These are phyloP conservation scores for Eufriesea mexicana DNA, from an alignment of 1,140 invertebrate species.

Conservation along the genomic window DNA sequence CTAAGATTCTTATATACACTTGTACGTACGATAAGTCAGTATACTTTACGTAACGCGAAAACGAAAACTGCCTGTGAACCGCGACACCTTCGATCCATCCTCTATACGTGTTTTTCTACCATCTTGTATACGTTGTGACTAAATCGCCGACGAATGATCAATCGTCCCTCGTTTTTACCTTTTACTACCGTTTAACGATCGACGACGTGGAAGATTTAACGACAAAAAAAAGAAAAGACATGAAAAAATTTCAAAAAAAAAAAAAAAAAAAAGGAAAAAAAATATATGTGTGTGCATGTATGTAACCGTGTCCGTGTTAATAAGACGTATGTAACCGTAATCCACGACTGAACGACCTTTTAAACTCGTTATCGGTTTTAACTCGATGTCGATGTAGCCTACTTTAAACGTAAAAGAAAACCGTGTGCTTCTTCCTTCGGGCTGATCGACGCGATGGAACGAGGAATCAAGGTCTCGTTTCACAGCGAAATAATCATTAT, in stretches of 20 bases:
- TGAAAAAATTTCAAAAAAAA: not conserved
- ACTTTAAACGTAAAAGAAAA: constrained; percentile 7
- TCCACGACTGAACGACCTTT: not conserved
- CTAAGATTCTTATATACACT: constrained; percentile 28
- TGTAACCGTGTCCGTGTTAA: constrained; percentile 32
- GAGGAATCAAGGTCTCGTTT: not conserved
- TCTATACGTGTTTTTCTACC: constrained; percentile 25
- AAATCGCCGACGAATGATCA: not conserved
- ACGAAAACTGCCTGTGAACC: constrained; percentile 37
- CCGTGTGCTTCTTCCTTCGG: not conserved
- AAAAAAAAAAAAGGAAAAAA: not conserved
- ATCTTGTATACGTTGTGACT: not conserved
- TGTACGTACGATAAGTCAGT: not conserved
- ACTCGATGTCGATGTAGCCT: constrained; percentile 23
- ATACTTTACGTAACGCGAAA: constrained; percentile 27
- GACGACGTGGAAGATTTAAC: not conserved
- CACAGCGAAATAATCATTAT: too few species aligned
- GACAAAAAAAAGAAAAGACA: not conserved
- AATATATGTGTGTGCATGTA: constrained; percentile 28
- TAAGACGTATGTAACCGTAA: constrained; percentile 19
- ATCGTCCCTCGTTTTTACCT: constrained; percentile 13
- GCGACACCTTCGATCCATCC: constrained; percentile 5
- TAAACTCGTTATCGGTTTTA: constrained; percentile 28
- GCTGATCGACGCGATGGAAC: not conserved
- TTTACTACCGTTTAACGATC: constrained; percentile 33